Percentiles rank a stretch among this genome's conserved stretches.
phyloP scores from a whole-genome alignment of 1,140 invertebrate species.

The Papilio polyxenes region DNA sequence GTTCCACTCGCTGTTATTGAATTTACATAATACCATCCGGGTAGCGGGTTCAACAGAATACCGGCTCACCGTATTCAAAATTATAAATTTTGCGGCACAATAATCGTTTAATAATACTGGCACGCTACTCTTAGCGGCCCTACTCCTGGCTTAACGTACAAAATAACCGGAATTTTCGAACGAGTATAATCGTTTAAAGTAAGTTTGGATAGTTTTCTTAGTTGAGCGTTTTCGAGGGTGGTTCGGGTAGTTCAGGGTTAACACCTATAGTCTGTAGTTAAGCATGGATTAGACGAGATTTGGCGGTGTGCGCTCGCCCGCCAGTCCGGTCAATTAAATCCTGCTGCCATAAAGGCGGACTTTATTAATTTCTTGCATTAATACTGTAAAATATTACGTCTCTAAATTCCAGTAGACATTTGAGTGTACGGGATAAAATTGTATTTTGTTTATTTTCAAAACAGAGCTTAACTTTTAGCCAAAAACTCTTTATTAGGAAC shows the following conservation, averaged over 20 bases:
- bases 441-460: not conserved
- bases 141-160: slow-evolving; percentile 59
- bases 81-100: slow-evolving; percentile 64
- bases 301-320: slow-evolving; percentile 53
- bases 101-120: slow-evolving; percentile 69
- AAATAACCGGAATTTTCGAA: slow-evolving; percentile 59
- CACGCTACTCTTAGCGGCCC: slow-evolving; percentile 38
- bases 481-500: not conserved
- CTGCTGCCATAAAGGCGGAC: slow-evolving; percentile 56
- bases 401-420: not conserved
- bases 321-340: slow-evolving; percentile 70
- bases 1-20: slow-evolving; percentile 52
- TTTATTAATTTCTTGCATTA: slow-evolving; percentile 59
- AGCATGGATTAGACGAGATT: slow-evolving; percentile 76
- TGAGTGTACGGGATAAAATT: not conserved
- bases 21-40: slow-evolving; percentile 66
- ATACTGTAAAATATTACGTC: slow-evolving; percentile 26
- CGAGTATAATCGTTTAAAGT: slow-evolving; percentile 64
- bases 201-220: slow-evolving; percentile 76
- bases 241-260: slow-evolving; percentile 64
- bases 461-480: not conserved
- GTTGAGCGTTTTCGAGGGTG: slow-evolving; percentile 56
- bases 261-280: slow-evolving; percentile 74
- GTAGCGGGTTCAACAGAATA: slow-evolving; percentile 54
- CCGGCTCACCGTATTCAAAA: slow-evolving; percentile 51